These are phyloP conservation scores for Hypotaenidia okinawae DNA, from an alignment of 2,797 vertebrate genomes.

Conservation along the genomic window DNA sequence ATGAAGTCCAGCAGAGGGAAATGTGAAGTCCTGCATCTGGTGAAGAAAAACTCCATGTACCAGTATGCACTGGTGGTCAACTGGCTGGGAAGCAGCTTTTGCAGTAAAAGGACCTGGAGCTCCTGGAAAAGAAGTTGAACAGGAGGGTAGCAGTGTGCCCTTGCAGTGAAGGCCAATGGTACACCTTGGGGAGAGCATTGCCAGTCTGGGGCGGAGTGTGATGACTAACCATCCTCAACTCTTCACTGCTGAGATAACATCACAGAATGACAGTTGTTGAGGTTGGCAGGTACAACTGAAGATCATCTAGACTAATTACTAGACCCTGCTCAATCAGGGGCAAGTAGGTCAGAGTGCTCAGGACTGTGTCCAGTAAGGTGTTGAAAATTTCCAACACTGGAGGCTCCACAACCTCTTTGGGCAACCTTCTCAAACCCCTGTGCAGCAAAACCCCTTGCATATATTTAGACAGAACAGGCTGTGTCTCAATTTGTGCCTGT, in stretches of 20 bases:
- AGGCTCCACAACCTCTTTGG: too few relatives aligned
- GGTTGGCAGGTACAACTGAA: background rate
- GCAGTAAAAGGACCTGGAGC: background rate
- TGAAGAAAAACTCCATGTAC: background rate
- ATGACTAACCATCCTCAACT: background rate
- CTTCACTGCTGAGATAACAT: background rate
- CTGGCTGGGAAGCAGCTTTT: background rate
- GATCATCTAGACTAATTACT: too few relatives aligned
- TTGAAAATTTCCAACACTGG: background rate
- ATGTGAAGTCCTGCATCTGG: background rate
- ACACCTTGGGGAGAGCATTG: background rate
- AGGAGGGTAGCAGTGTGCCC: background rate
- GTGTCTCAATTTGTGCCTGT: too few relatives aligned
- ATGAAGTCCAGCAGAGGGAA: background rate
- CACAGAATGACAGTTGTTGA: background rate
- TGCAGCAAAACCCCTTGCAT: too few relatives aligned
- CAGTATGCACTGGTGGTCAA: background rate
- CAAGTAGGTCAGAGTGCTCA: background rate
- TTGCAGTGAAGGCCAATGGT: background rate
- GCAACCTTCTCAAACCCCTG: too few relatives aligned
- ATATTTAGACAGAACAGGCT: too few relatives aligned
- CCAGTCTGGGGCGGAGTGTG: accelerated
- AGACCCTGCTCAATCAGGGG: background rate
- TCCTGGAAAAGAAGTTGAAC: background rate
- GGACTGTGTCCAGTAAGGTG: background rate